Evolutionary conservation across 2,888 invertebrate genomes (phyloP).

Genomic region (Pimpla rufipes): DNA sequence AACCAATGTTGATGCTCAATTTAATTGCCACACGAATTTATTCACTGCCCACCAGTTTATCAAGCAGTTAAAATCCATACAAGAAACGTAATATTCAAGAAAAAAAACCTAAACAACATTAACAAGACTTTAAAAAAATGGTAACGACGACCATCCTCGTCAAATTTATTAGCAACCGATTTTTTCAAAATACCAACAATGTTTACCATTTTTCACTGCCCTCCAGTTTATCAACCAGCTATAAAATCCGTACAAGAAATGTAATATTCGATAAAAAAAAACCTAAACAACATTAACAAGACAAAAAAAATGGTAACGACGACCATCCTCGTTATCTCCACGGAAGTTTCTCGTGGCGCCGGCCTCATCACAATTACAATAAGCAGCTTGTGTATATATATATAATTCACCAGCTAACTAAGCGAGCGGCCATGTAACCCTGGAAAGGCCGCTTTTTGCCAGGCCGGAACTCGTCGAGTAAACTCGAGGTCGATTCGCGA

Average conservation of each 20-base stretch:
- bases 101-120: not conserved
- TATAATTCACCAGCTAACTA: constrained; percentile 39
- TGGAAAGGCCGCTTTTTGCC: constrained; percentile 51
- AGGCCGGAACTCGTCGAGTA: constrained; percentile 48
- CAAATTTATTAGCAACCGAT: too few relatives aligned
- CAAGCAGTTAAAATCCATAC: not conserved
- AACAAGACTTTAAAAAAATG: not conserved
- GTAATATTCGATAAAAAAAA: not conserved
- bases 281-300: not conserved
- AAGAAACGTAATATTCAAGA: not conserved
- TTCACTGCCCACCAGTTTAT: not conserved
- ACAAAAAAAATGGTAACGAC: not conserved
- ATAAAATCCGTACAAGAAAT: not conserved
- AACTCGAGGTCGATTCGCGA: constrained; percentile 56
- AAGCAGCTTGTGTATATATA: constrained; percentile 8
- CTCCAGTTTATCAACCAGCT: not conserved
- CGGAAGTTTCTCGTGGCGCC: not conserved
- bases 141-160: not conserved
- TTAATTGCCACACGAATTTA: too few relatives aligned
- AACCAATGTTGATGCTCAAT: too few relatives aligned
- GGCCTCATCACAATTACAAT: not conserved
- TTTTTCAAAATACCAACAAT: too few relatives aligned
- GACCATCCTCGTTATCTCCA: not conserved
- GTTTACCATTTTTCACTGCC: not conserved
- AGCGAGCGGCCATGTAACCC: constrained; percentile 57